phyloP scores from a whole-genome alignment of 1,140 invertebrate genomes.

The Trichomalopsis sarcophagae region DNA sequence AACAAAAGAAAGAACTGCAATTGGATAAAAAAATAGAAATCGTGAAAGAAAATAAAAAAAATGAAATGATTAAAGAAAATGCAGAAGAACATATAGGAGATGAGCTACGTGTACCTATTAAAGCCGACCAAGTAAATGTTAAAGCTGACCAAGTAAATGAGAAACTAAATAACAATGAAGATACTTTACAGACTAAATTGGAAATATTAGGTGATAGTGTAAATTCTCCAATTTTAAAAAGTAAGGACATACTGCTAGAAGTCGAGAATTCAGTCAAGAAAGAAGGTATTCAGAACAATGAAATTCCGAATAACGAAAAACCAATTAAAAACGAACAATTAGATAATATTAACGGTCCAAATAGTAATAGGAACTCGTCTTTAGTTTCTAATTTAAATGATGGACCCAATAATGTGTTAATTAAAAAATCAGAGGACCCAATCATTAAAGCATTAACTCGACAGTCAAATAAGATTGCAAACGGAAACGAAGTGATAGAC shows the following conservation, averaged over 20 bases:
- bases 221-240: neutral
- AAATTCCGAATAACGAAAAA: constrained; percentile 32
- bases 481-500: constrained; percentile 40
- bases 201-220: neutral
- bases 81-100: neutral
- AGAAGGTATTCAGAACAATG: constrained; percentile 36
- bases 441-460: constrained; percentile 69
- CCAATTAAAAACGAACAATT: neutral
- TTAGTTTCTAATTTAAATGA: constrained; percentile 27
- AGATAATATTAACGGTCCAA: constrained; percentile 31
- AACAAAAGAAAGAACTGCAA: constrained; percentile 62
- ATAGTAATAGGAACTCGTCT: constrained; percentile 21
- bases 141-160: neutral
- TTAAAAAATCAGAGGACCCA: constrained; percentile 60
- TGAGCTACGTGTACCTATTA: neutral
- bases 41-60: neutral
- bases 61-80: neutral
- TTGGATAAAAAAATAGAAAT: constrained; percentile 18
- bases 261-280: constrained; percentile 4
- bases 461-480: constrained; percentile 49
- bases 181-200: neutral
- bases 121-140: neutral
- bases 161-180: neutral
- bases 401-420: constrained; percentile 9
- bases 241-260: neutral